A percentile compares a stretch with the other conserved stretches of the same genome.
phyloP scores from a whole-genome alignment of 2,888 invertebrate genomes.

The Ceraclea dissimilis region DNA sequence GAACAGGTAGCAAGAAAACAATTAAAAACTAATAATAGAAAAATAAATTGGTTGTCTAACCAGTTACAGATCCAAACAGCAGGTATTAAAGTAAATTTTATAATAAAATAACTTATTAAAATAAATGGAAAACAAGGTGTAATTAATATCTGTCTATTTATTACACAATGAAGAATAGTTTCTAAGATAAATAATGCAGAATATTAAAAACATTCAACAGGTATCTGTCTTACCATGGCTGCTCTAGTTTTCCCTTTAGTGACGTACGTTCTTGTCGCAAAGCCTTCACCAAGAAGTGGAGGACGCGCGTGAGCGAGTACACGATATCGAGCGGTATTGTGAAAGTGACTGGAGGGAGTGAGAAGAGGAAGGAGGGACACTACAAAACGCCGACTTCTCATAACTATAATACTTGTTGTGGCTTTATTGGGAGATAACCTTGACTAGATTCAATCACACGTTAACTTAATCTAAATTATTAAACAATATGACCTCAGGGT shows the following conservation, averaged over 20 bases:
- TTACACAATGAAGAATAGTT: too few species aligned
- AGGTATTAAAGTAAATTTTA: too few species aligned
- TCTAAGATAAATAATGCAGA: too few species aligned
- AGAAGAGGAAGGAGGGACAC: conserved; percentile 5
- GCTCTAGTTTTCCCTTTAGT: conserved; percentile 16
- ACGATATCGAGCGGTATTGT: conserved; percentile 8
- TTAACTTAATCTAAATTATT: not conserved
- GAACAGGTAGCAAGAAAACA: too few species aligned
- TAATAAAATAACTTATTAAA: too few species aligned
- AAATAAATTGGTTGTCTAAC: too few species aligned
- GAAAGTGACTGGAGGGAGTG: conserved; percentile 8
- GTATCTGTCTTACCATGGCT: conserved; percentile 13
- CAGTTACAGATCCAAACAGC: too few species aligned
- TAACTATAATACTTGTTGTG: conserved; percentile 5
- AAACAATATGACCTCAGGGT: conserved; percentile 9
- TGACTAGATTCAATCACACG: not conserved
- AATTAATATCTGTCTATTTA: too few species aligned
- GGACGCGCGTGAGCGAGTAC: not conserved
- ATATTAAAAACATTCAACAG: conserved; percentile 9
- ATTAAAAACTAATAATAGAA: too few species aligned
- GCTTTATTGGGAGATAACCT: conserved; percentile 5
- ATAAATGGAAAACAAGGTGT: too few species aligned
- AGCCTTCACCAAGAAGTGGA: conserved; percentile 3
- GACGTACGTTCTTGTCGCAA: conserved; percentile 5
- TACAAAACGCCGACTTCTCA: not conserved